Conservation (phyloP, 2,888 invertebrate species). For the Rhyacophila evoluta region DNA sequence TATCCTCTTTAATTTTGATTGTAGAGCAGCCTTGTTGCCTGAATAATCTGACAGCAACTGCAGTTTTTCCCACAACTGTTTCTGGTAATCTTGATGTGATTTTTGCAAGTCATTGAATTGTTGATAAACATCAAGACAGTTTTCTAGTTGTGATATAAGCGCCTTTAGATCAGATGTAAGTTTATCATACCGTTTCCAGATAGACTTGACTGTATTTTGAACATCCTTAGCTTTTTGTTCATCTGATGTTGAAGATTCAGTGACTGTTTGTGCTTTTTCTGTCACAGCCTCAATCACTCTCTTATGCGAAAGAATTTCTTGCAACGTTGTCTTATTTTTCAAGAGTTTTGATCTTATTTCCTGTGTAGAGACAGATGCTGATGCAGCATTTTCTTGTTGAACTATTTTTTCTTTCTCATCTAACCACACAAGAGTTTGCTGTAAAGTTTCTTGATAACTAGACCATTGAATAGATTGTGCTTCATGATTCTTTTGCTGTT, state of each 20-base stretch:
- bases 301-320: constrained; percentile 92
- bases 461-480: constrained; percentile 86
- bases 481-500: constrained; percentile 87
- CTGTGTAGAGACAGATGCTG: constrained; percentile 77
- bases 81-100: constrained; percentile 89
- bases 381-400: constrained; percentile 77
- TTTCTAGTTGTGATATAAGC: constrained; percentile 80
- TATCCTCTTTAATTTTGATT: constrained; percentile 83
- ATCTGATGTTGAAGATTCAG: constrained; percentile 70
- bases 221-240: constrained; percentile 74
- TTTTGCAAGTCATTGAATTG: constrained; percentile 89
- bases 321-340: constrained; percentile 87
- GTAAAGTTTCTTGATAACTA: constrained; percentile 87
- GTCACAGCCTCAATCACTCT: constrained; percentile 90
- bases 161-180: constrained; percentile 76
- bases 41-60: constrained; percentile 86
- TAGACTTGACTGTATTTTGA: constrained; percentile 76
- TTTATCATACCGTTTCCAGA: constrained; percentile 82
- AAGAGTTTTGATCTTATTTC: constrained; percentile 87
- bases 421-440: constrained; percentile 87
- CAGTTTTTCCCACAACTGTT: constrained; percentile 89
- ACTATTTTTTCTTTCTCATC: constrained; percentile 85
- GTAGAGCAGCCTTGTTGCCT: constrained; percentile 88
- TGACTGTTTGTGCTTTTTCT: constrained; percentile 84
- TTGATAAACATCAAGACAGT: constrained; percentile 83